phyloP scores from a whole-genome alignment of 2,113 vertebrate species.

The Xiphophorus hellerii region DNA sequence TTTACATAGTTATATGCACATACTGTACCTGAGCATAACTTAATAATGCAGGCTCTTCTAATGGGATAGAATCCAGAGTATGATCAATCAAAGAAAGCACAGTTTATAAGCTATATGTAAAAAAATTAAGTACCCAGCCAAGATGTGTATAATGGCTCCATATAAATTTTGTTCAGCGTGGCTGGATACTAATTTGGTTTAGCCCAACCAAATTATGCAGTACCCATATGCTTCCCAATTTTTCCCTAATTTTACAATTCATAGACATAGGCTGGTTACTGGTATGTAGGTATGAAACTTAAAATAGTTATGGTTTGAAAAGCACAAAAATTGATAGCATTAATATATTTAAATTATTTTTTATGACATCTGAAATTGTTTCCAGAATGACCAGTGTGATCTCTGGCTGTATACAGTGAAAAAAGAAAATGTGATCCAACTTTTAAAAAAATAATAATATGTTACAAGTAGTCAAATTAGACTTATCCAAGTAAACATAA shows the following conservation, averaged over 20 bases:
- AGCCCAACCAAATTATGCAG: neutral
- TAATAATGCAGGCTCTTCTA: slow-evolving; percentile 75
- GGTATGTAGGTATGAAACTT: neutral
- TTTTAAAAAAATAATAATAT: too few relatives aligned
- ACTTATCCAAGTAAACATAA: too few relatives aligned
- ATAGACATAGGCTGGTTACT: neutral
- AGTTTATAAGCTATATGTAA: neutral
- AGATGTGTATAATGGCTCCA: neutral
- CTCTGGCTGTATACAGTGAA: too few relatives aligned
- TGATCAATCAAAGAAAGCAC: slow-evolving; percentile 62
- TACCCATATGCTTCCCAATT: neutral
- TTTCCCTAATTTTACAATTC: neutral
- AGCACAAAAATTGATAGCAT: neutral
- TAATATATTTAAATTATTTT: neutral
- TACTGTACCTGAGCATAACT: slow-evolving; percentile 83
- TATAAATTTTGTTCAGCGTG: neutral
- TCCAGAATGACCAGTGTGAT: neutral
- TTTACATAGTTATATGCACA: slow-evolving; percentile 83
- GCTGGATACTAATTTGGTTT: neutral
- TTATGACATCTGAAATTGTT: neutral
- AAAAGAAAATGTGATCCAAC: too few relatives aligned
- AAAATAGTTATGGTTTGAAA: neutral
- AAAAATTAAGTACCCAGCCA: neutral
- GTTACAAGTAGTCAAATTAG: too few relatives aligned
- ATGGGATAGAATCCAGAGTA: slow-evolving; percentile 69